These are phyloP conservation scores for Calcarius ornatus DNA, from an alignment of 2,113 vertebrate species.

Conservation along the genomic window DNA sequence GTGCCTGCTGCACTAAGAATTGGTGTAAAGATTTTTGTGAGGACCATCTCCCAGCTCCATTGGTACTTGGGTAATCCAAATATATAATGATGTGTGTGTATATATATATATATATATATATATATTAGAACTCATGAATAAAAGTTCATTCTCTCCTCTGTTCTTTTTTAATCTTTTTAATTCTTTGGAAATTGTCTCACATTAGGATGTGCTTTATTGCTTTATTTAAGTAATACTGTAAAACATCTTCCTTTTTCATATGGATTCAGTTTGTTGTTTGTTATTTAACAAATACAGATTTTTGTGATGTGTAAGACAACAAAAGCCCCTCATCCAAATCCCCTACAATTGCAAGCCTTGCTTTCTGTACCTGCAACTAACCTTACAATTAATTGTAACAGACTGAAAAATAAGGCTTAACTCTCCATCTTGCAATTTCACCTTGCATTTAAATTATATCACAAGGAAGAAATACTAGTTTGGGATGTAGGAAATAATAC, in stretches of 20 bases:
- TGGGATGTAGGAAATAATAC: background rate
- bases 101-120: no score
- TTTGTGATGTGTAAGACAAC: background rate
- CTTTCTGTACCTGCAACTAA: background rate
- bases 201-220: background rate
- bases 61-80: no score
- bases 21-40: background rate
- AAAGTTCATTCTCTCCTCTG: background rate
- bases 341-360: background rate
- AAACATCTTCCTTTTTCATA: background rate
- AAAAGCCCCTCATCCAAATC: background rate
- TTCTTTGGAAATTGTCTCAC: background rate
- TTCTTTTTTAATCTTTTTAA: background rate
- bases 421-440: background rate
- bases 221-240: background rate
- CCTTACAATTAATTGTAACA: background rate
- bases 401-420: background rate
- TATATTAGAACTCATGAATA: background rate
- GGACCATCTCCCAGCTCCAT: background rate
- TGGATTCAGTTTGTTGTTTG: background rate
- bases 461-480: background rate
- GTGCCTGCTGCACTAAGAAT: background rate
- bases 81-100: no score
- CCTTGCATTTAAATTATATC: background rate
- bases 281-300: background rate